phyloP scores from a whole-genome alignment of 2,113 vertebrate species.

The Collichthys lucidus region DNA sequence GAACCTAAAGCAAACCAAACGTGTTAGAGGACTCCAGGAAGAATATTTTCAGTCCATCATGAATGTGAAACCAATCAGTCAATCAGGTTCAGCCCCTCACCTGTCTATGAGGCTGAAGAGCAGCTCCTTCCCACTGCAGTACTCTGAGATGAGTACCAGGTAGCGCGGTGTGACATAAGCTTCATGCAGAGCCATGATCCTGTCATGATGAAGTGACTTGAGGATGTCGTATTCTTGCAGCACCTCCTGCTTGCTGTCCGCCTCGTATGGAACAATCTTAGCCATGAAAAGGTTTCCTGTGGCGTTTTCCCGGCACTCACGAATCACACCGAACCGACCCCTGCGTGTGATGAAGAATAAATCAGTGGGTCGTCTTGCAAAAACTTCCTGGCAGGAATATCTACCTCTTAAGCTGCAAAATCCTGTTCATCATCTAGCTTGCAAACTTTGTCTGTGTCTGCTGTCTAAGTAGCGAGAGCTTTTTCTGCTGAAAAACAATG shows the following conservation, averaged over 20 bases:
- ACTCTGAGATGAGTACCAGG: constrained; percentile 96
- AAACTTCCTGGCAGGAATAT: background rate
- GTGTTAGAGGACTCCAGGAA: background rate
- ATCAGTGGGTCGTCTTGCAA: background rate
- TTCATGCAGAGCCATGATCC: constrained; percentile 95
- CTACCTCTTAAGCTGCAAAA: no score
- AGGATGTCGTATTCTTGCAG: constrained; percentile 98
- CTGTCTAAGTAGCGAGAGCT: no score
- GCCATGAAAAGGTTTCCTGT: constrained; percentile 95
- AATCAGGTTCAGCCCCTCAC: constrained; percentile 71
- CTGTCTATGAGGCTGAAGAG: constrained; percentile 96
- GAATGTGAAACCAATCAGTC: background rate
- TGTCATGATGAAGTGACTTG: constrained; percentile 92
- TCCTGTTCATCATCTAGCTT: no score
- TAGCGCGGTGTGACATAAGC: constrained; percentile 98
- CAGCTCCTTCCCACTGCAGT: constrained; percentile 93
- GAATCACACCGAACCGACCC: constrained; percentile 95
- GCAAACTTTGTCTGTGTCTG: no score
- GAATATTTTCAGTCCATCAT: background rate
- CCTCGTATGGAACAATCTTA: constrained; percentile 96
- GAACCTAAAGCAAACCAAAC: constrained; percentile 84
- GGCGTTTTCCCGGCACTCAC: constrained; percentile 94
- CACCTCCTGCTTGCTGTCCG: constrained; percentile 88
- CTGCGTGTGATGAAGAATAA: constrained; percentile 67
- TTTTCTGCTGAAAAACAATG: no score